Evolutionary conservation across 2,797 vertebrate genomes (phyloP).

Genomic region (Philypnodon macrostomus): DNA sequence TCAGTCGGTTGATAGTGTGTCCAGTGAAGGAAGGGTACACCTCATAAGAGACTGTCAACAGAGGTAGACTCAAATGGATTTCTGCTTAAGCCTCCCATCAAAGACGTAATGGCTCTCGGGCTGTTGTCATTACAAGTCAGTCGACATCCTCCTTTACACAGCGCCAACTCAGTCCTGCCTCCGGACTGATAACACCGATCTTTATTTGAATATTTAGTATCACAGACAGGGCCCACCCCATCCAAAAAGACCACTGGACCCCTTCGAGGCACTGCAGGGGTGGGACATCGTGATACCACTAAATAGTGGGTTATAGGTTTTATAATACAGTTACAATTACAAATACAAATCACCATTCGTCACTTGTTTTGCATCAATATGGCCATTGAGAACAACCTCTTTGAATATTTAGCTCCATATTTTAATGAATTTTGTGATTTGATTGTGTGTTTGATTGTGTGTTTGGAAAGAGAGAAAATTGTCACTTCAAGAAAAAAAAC

Average conservation of each 20-base stretch:
- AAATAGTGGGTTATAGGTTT: too few relatives aligned
- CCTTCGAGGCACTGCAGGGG: slow-evolving; percentile 21
- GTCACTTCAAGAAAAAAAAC: too few relatives aligned
- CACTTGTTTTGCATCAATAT: too few relatives aligned
- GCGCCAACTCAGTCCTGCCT: slow-evolving; percentile 48
- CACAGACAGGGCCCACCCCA: slow-evolving; percentile 16
- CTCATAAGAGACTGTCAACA: slow-evolving; percentile 47
- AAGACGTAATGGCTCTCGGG: slow-evolving; percentile 55
- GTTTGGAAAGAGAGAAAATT: too few relatives aligned
- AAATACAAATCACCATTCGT: too few relatives aligned
- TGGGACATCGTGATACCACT: too few relatives aligned
- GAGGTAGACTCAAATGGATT: slow-evolving; percentile 61
- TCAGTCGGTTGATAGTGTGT: slow-evolving; percentile 28
- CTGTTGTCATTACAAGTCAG: slow-evolving; percentile 68
- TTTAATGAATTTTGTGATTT: too few relatives aligned
- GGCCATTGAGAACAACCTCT: too few relatives aligned
- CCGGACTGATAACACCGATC: slow-evolving; percentile 57
- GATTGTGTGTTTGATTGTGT: too few relatives aligned
- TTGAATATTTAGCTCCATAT: too few relatives aligned
- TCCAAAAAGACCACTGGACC: slow-evolving; percentile 20
- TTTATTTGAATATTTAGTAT: slow-evolving; percentile 51
- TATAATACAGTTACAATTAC: too few relatives aligned
- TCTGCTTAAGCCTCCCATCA: slow-evolving; percentile 63
- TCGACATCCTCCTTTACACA: slow-evolving; percentile 50
- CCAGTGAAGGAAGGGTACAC: slow-evolving; percentile 19